phyloP scores from a whole-genome alignment of 2,797 vertebrate species.

The Micromesistius poutassou region DNA sequence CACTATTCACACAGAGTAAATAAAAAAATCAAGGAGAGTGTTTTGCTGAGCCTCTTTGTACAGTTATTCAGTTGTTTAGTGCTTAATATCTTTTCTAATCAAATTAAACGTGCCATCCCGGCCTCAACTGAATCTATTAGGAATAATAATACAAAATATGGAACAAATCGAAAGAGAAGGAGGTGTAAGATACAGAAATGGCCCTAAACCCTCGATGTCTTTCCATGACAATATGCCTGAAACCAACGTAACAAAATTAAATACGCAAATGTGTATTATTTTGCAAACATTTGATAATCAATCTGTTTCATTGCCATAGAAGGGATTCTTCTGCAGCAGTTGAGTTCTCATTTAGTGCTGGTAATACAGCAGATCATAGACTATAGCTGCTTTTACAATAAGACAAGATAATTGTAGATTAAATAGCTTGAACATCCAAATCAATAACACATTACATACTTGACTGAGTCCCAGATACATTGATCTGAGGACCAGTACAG shows the following conservation, averaged over 20 bases:
- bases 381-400: background rate
- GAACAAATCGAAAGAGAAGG: background rate
- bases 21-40: background rate
- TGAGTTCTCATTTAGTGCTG: background rate
- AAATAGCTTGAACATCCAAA: background rate
- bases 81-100: background rate
- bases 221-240: background rate
- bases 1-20: background rate
- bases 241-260: background rate
- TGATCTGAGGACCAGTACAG: background rate
- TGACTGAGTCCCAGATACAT: background rate
- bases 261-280: background rate
- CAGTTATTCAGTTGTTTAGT: background rate
- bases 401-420: constrained; percentile 1
- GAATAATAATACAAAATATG: background rate
- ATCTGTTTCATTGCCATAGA: background rate
- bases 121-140: background rate
- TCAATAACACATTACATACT: background rate
- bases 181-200: background rate
- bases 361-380: background rate
- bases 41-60: background rate
- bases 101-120: background rate
- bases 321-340: background rate
- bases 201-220: background rate
- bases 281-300: background rate